Evolutionary conservation across 2,888 invertebrate species (phyloP).

Genomic region (Strigamia transsilvanica): DNA sequence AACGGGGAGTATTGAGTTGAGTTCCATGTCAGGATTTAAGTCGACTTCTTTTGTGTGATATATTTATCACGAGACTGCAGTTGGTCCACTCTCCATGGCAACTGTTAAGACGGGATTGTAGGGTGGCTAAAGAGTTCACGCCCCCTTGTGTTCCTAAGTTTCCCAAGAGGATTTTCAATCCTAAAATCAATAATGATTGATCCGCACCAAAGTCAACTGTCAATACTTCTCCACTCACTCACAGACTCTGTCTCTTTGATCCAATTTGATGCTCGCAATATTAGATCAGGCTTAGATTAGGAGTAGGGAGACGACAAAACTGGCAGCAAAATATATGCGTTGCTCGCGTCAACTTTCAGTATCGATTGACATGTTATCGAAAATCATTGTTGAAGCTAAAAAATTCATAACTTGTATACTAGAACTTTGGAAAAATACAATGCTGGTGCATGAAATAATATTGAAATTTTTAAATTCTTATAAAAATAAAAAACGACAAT

Average conservation of each 20-base stretch:
- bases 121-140: slow-evolving; percentile 42
- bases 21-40: slow-evolving; percentile 6
- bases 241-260: slow-evolving; percentile 44
- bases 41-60: neutral
- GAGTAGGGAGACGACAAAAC: slow-evolving; percentile 33
- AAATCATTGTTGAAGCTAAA: neutral
- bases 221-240: slow-evolving; percentile 49
- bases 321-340: slow-evolving; percentile 41
- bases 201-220: slow-evolving; percentile 45
- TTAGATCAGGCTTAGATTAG: slow-evolving; percentile 49
- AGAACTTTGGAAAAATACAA: too few relatives aligned
- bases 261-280: slow-evolving; percentile 49
- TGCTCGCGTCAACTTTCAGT: slow-evolving; percentile 9
- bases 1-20: neutral
- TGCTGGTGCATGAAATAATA: neutral
- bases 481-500: too few relatives aligned
- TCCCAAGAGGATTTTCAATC: slow-evolving; percentile 41
- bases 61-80: slow-evolving; percentile 39
- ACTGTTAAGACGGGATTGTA: slow-evolving; percentile 41
- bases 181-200: slow-evolving; percentile 46
- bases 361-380: slow-evolving; percentile 11
- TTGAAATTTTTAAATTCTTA: too few relatives aligned
- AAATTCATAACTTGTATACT: slow-evolving; percentile 9
- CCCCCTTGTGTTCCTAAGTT: slow-evolving; percentile 39
- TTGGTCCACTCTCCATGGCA: slow-evolving; percentile 40